These are phyloP conservation scores for Oscheius myriophilus DNA, from an alignment of 2,888 invertebrate genomes.

Conservation along the genomic window DNA sequence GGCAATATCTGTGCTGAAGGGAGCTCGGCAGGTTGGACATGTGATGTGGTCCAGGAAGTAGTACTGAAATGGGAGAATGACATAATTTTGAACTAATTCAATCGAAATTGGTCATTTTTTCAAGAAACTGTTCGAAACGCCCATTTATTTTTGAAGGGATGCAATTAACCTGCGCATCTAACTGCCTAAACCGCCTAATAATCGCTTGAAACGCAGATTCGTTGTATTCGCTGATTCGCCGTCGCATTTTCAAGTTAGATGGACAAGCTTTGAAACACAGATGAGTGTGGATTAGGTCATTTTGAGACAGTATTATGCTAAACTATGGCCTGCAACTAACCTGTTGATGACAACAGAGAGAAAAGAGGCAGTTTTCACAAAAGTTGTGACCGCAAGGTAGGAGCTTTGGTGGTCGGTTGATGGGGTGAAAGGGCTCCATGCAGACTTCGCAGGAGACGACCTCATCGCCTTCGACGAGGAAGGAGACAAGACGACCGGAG, in stretches of 20 bases:
- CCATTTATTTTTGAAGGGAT: too few relatives aligned
- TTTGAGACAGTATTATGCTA: too few relatives aligned
- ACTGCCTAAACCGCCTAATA: too few relatives aligned
- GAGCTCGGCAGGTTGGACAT: slow-evolving; percentile 62
- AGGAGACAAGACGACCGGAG: slow-evolving; percentile 40
- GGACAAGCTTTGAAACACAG: too few relatives aligned
- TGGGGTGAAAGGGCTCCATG: slow-evolving; percentile 47
- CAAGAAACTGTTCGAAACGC: not conserved
- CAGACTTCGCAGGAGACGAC: slow-evolving; percentile 51
- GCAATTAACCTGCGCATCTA: too few relatives aligned
- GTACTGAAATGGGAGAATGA: slow-evolving; percentile 51
- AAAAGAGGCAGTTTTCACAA: slow-evolving; percentile 62
- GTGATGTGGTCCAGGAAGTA: slow-evolving; percentile 62
- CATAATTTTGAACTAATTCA: not conserved
- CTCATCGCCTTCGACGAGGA: slow-evolving; percentile 48
- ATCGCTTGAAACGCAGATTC: too few relatives aligned
- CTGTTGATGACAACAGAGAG: slow-evolving; percentile 61
- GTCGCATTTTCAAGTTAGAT: too few relatives aligned
- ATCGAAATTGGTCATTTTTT: not conserved
- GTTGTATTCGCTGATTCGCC: too few relatives aligned
- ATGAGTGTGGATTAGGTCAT: too few relatives aligned
- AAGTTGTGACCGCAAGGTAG: slow-evolving; percentile 68
- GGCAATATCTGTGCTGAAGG: slow-evolving; percentile 51
- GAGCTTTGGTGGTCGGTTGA: slow-evolving; percentile 54
- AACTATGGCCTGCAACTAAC: too few relatives aligned